Evolutionary conservation across 2,888 invertebrate species (phyloP), one percentile per base, ranked within the genome.

Genomic region (Calephelis perditalis): DNA sequence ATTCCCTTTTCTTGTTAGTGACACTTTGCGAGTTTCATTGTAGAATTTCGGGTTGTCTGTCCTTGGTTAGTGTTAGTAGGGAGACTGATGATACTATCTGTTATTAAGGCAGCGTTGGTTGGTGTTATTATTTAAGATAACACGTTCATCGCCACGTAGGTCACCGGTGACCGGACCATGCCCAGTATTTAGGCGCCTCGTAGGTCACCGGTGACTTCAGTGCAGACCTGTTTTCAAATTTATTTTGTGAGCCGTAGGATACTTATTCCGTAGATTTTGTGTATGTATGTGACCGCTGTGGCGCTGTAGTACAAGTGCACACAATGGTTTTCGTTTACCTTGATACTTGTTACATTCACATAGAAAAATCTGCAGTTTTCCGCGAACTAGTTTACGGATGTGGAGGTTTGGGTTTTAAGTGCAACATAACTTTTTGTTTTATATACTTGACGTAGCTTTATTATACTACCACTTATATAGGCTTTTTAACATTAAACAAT

Each of bases 331-430:
- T 47, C 15, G 12, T 15, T 47, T 46, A 12, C 46, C 47, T 15
- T 46, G 46, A 46, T 12, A 46, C 7, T 46, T 46, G 46, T 46
- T 46, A 46, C 6, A n/a, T 46, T 46, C 45, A 46, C 45, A 46
- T 46, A 46, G 45, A 46, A 46, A 46, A 46, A n/a, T 46, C 45
- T 46, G 45, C 45, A 46, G 45, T 46, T 6, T 46, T 46, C 7
- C 45, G n/a, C 1, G 45, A 46, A 46, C 45, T 46, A 46, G n/a
- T 46, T 46, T 46, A 46, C 11, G 45, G 45, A 46, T 46, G 45
- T n/a, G 45, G 45, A 46, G 45, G n/a, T 46, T 46, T 46, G 45
- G 45, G 45, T 46, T 46, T 46, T 46, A 46, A 46, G 45, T 46
- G 45, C 45, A 46, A 46, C 45, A 46, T 46, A 46, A 46, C 45